Evolutionary conservation across 2,888 invertebrate genomes (phyloP).

Genomic region (Drosophila nr. fundita): DNA sequence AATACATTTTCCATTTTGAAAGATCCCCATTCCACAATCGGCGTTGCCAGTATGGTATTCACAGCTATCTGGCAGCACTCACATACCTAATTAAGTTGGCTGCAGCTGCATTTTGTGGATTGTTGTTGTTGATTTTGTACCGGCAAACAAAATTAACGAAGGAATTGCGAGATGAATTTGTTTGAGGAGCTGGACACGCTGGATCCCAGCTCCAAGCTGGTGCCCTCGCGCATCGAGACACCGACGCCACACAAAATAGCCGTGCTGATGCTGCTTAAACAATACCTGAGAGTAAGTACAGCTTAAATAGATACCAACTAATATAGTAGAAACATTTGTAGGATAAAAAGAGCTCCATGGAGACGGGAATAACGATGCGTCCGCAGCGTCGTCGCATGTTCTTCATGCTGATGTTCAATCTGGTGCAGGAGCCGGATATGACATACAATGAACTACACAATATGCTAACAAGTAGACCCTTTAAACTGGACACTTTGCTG

Average conservation of each 20-base stretch:
- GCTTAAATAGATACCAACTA: neutral
- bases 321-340: constrained; percentile 25
- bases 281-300: constrained; percentile 88
- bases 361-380: constrained; percentile 81
- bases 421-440: constrained; percentile 93
- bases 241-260: constrained; percentile 93
- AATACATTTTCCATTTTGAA: neutral
- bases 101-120: neutral
- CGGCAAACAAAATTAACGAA: constrained; percentile 43
- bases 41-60: neutral
- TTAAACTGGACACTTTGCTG: constrained; percentile 80
- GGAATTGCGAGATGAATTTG: constrained; percentile 68
- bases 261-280: constrained; percentile 90
- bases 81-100: constrained; percentile 42
- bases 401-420: constrained; percentile 91
- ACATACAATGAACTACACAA: constrained; percentile 89
- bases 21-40: neutral
- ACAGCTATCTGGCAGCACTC: neutral
- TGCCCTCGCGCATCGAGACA: constrained; percentile 84
- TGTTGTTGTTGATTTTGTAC: constrained; percentile 28
- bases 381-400: constrained; percentile 90
- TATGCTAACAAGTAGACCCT: constrained; percentile 86
- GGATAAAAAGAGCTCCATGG: constrained; percentile 80
- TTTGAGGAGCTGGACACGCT: constrained; percentile 83
- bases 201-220: constrained; percentile 75